Conservation (phyloP, 2,113 vertebrate genomes). For the Coptodon rendalli region DNA sequence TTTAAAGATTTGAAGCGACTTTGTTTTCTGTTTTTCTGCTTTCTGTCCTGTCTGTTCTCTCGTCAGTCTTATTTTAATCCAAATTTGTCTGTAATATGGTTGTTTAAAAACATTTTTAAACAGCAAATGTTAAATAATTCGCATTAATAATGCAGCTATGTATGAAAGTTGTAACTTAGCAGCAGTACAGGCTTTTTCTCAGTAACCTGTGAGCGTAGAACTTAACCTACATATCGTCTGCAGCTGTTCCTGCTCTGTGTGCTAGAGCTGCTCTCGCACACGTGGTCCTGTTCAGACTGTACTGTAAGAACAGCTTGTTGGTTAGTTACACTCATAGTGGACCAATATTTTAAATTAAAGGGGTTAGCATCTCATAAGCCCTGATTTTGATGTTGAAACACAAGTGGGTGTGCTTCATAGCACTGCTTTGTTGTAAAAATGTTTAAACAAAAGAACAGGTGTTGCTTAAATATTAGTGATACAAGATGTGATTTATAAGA, state of each 20-base stretch:
- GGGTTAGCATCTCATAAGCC: neutral
- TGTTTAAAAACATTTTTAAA: neutral
- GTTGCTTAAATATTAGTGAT: neutral
- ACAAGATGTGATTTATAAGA: neutral
- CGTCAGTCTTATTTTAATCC: neutral
- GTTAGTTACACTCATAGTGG: neutral
- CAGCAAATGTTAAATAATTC: neutral
- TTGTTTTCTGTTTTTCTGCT: neutral
- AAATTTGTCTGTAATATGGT: neutral
- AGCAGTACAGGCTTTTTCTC: neutral
- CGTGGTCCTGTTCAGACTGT: neutral
- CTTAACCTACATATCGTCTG: slow-evolving; percentile 24
- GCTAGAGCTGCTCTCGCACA: neutral
- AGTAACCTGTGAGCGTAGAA: neutral
- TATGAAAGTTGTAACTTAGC: neutral
- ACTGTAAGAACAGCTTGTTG: neutral
- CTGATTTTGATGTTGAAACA: neutral
- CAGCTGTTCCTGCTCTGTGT: slow-evolving; percentile 43
- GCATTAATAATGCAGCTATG: neutral
- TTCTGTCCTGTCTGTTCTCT: neutral
- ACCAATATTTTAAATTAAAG: neutral
- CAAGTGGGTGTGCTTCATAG: neutral
- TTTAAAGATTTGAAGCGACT: neutral
- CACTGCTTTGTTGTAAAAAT: neutral
- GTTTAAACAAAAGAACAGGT: neutral